Conservation (phyloP, 2,888 invertebrate species). For the Chaetoderma sp. region DNA sequence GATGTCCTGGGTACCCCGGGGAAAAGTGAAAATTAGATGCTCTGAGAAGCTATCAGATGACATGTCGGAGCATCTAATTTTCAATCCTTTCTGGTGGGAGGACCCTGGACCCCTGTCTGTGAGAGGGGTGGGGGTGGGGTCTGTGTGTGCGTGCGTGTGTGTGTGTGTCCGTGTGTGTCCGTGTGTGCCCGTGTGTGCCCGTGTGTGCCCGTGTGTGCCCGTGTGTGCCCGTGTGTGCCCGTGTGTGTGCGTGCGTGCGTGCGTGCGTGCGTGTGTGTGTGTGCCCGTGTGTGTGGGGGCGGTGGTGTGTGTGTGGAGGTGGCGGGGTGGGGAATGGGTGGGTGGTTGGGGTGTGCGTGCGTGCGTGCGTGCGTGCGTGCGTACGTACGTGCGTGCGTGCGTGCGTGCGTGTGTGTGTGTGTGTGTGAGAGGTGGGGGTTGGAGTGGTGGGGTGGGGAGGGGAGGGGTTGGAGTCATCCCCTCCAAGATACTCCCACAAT, state of each 20-base stretch:
- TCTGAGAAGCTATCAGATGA: no score
- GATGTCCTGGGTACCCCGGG: no score
- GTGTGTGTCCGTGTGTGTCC: no score
- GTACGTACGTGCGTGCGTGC: slow-evolving; percentile 1
- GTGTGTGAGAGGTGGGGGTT: not conserved
- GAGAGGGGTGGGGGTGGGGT: no score
- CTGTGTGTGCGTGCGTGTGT: no score
- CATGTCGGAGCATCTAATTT: no score
- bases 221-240: no score
- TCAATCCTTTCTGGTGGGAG: no score
- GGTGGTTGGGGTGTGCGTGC: not conserved
- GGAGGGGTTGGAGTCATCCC: slow-evolving; percentile 34
- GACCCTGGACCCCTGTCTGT: no score
- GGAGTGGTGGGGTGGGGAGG: not conserved
- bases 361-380: slow-evolving; percentile 1
- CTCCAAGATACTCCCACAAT: slow-evolving; percentile 40
- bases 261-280: not conserved
- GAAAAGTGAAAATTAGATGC: no score
- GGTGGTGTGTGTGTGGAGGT: not conserved
- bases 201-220: no score
- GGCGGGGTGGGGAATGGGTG: not conserved
- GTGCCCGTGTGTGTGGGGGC: not conserved
- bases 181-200: no score
- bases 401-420: slow-evolving; percentile 3
- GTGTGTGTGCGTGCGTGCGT: not conserved